Base-by-base conservation (phyloP, 2,888 invertebrate genomes). In the Hypolimnas misippus region DNA sequence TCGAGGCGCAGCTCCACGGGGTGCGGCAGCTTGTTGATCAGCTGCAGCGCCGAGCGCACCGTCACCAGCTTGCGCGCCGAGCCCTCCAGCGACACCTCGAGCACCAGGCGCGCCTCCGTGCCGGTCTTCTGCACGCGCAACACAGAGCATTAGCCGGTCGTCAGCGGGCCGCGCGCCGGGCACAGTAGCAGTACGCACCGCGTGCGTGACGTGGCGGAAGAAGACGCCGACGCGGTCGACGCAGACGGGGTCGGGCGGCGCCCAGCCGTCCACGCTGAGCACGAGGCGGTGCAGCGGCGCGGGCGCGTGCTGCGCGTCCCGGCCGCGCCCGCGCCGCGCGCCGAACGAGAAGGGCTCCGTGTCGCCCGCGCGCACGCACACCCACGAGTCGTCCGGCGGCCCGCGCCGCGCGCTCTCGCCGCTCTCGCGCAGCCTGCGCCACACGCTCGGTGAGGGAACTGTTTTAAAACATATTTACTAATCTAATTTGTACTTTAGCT, bases 191-290 rank as follows among this genome's bases (percentile, higher is more conserved):
- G n/a, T 12, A 19, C 44, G 25, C n/a, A 88, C 89, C 68, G 75
- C 66, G 35, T 90, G 89, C 59, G 84, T 83, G 63, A 89, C 73
- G 4, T 81, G 94, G n/a, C 97, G 89, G 82, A 99, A 99, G 91
- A 96, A 99, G 46, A 97, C 94, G 1, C 99, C 99, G 19, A 99
- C 98, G 83, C 97, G 96, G 87, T 99, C 99, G 0, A 99, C 97
- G 7, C 98, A 97, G 14, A 99, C 96, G 0, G 99, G 98, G 71
- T 96, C 95, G 55, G 97, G 94, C 71, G 93, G 89, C 69, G 95
- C 94, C 98, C 98, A 99, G 56, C 98, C 98, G 72, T 97, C 96
- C 19, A 99, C 96, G 57, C 96, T 94, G 40, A 99, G 96, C 42
- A 96, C 94, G 67, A 99, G 93, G 86, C 98, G 98, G 91, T 98